Evolutionary conservation across 2,888 invertebrate species (phyloP), one percentile per base, ranked within the genome.

Genomic region (Zhuqinia jingwanae): DNA sequence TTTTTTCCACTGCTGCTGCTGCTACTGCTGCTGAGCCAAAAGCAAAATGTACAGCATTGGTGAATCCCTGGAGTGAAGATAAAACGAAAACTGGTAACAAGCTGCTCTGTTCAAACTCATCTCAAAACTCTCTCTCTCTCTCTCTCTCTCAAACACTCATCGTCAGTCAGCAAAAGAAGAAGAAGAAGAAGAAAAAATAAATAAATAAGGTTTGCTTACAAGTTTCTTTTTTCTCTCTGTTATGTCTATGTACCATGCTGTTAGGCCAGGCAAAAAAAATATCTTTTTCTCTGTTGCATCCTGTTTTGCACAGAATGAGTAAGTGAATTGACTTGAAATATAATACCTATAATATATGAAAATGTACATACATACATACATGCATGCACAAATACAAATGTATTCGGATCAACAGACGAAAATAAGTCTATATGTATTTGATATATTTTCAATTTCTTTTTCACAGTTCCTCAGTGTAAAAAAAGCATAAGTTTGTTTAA

Each of bases 51-150:
- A n/a, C n/a, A n/a, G n/a, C n/a, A n/a, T 17, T 56, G 79, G 65
- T 58, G 70, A 47, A 56, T 81, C 81, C 81, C 81, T 81, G 73
- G 81, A 81, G 81, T 81, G 81, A 81, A 73, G 73, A 81, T 81
- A 73, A 60, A 80, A 80, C 70, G 81, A 81, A 81, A 81, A 81
- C 58, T 81, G 60, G 81, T 73, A 81, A 73, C 73, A 73, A 73
- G 53, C 76, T 50, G 56, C 56, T 76, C 65, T 42, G 42, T 8
- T 13, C 27, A 53, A 30, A 36, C 76, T 73, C 50, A 53, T 13
- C n/a, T n/a, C n/a, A n/a, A n/a, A 11, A 42, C 47, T 22, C 22
- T n/a, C n/a, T n/a, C n/a, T 20, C 47, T 50, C 27, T 27, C 22
- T 47, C 22, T 47, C n/a, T 70, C 1, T 70, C 42, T 65, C 65